Evolutionary conservation across 2,797 vertebrate genomes (phyloP).

Genomic region (Melanotaenia pygmaea): DNA sequence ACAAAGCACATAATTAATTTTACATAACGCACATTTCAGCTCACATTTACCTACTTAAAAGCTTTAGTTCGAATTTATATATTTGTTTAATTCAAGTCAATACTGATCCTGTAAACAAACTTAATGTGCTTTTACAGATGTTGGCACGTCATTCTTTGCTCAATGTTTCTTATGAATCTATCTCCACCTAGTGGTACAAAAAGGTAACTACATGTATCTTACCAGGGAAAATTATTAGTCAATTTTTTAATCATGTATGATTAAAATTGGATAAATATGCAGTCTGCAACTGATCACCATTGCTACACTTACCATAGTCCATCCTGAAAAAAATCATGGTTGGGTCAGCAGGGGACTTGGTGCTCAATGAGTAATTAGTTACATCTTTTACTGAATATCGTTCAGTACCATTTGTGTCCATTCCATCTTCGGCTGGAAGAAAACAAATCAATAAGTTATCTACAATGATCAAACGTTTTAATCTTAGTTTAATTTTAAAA

Average conservation of each 20-base stretch:
- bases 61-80: neutral
- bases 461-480: neutral
- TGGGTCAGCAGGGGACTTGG: conserved; percentile 60
- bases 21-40: neutral
- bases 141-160: neutral
- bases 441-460: conserved; percentile 7
- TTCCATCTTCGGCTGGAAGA: conserved; percentile 54
- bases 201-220: neutral
- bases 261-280: neutral
- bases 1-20: conserved; percentile 1
- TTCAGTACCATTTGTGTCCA: conserved; percentile 35
- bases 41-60: neutral
- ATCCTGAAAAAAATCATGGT: conserved; percentile 75
- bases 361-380: conserved; percentile 42
- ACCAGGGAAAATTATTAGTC: neutral
- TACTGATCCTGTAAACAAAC: conserved; percentile 11
- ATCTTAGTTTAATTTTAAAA: neutral
- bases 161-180: conserved; percentile 14
- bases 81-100: neutral
- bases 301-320: conserved; percentile 79
- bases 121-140: conserved; percentile 9
- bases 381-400: conserved; percentile 27
- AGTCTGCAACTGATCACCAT: neutral
- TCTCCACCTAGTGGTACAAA: conserved; percentile 69
- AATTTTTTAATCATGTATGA: neutral